Evolutionary conservation across 1,140 invertebrate species (phyloP), one percentile per base, ranked within the genome.

Genomic region (Panagrolaimus sp.): DNA sequence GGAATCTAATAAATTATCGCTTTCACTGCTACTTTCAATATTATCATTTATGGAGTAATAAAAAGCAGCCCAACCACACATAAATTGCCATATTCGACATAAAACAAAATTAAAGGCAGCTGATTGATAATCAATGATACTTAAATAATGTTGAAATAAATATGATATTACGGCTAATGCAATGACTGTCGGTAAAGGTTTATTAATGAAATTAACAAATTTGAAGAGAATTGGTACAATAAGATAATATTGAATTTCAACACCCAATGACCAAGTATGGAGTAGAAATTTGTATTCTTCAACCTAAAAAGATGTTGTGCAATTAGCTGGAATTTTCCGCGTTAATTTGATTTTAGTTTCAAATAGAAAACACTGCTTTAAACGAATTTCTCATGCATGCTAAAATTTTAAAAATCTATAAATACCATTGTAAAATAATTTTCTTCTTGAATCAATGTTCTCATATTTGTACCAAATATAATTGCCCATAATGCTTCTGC

Each of bases 11-110:
- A 7, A 4, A 4, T 38, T 7, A 7, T 38, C 7, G 7, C n/a
- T n/a, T n/a, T n/a, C n/a, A n/a, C n/a, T n/a, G n/a, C 7, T 38
- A 2, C 7, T 7, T 2, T 38, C 31, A 4, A 7, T 38, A 38
- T 38, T 38, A 38, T 38, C 7, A n/a, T n/a, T n/a, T n/a, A n/a
- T n/a, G 7, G 2, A 38, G 7, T 38, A 27, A 20, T 57, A 57
- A 57, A 57, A 57, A 16, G 51, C 51, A 11, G 51, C 51, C 5
- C 20, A 25, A 27, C 51, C 51, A 20, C n/a, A 11, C 51, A 57
- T 57, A 57, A 57, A 57, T 27, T 57, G 51, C 51, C 51, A 57
- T 4, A 57, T 25, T 57, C 51, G 51, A 20, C 51, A 57, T 7
- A 20, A 20, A 57, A 57, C 51, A 57, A 57, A 16, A 9, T 27